Base-by-base conservation (phyloP, 2,888 invertebrate genomes). In the Spodoptera picta region DNA sequence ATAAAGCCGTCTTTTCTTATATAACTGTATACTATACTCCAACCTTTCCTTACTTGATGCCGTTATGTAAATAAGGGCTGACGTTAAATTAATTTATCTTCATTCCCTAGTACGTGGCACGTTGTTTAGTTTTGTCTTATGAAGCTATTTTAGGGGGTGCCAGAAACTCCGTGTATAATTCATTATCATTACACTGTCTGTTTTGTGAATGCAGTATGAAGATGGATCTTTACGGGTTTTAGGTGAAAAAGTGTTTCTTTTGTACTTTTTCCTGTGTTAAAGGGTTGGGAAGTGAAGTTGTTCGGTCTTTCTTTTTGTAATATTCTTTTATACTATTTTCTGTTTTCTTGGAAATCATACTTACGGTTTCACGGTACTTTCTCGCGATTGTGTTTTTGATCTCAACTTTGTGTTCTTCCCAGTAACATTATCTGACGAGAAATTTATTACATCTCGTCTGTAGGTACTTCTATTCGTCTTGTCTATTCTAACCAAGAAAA, bases 81-180 rank as follows among this genome's bases (percentile, higher is more conserved):
- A 73, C 76, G 77, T 70, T 57, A 79, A 81, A 79, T 81, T 77
- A 80, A 80, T 80, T 81, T 80, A 77, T 79, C 81, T 79, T 73
- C 79, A 77, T 80, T 74, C 56, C 53, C 55, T 72, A 75, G 68
- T 73, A 75, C 60, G 65, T 64, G 75, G 66, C 77, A 67, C 68
- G 71, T 73, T 79, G 80, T 79, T 79, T 73, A 79, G 80, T 79
- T 80, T 79, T 69, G 75, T 75, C 77, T 79, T 75, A 79, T 75
- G 69, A 70, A 70, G 79, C 73, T 77, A 72, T 78, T 79, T 76
- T 69, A 69, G 71, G 66, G 61, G 65, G 67, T 60, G 59, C 62
- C 47, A 63, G 47, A 55, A 66, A 59, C 68, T 61, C 48, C 7
- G 48, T 64, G 65, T 70, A 65, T 73, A 68, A 75, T 79, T 75